phyloP scores from a whole-genome alignment of 2,888 invertebrate genomes.

The Portevinia maculata region DNA sequence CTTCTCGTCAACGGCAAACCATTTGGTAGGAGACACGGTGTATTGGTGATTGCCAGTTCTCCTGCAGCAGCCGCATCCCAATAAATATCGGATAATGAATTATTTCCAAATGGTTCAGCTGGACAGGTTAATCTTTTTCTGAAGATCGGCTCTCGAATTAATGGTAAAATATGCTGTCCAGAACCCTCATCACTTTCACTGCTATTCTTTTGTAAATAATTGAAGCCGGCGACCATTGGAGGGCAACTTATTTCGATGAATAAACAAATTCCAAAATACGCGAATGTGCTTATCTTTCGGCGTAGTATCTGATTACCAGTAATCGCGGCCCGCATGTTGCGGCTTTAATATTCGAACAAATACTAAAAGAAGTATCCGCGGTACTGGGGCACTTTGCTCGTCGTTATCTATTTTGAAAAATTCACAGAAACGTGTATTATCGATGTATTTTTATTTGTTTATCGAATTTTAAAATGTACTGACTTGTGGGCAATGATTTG shows the following conservation, averaged over 20 bases:
- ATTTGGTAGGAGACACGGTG: constrained; percentile 84
- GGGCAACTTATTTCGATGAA: not conserved
- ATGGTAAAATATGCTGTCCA: not conserved
- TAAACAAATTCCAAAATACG: not conserved
- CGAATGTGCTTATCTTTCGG: constrained; percentile 1
- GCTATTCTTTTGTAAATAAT: not conserved
- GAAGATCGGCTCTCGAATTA: not conserved
- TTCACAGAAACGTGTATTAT: no score
- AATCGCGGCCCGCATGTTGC: constrained; percentile 36
- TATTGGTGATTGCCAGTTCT: constrained; percentile 29
- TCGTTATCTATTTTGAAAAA: not conserved
- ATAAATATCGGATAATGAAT: not conserved
- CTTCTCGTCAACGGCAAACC: constrained; percentile 85
- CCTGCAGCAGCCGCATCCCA: constrained; percentile 37
- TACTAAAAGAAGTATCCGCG: constrained; percentile 20
- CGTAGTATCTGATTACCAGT: not conserved
- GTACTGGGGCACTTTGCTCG: not conserved
- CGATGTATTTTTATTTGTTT: no score
- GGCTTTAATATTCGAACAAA: constrained; percentile 31
- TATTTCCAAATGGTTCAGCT: constrained; percentile 27
- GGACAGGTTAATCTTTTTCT: not conserved
- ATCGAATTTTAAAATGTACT: no score
- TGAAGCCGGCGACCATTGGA: no score
- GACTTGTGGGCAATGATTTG: no score
- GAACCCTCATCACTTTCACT: not conserved